A percentile compares a stretch with the other conserved stretches of the same genome.
phyloP scores from a whole-genome alignment of 2,113 vertebrate genomes.

The Origma solitaria region DNA sequence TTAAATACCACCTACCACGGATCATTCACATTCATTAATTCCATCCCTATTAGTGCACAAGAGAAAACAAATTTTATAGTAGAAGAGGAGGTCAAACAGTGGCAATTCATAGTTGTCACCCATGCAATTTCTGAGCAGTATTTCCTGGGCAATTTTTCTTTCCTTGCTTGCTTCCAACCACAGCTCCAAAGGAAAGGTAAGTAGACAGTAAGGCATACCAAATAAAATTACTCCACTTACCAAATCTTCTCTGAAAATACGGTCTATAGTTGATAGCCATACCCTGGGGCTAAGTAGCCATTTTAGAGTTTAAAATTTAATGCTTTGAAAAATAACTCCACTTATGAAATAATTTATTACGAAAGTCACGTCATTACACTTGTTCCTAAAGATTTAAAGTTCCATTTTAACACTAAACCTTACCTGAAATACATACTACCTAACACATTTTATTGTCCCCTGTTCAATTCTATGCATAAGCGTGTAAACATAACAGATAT shows the following conservation, averaged over 20 bases:
- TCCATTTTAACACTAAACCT: not conserved
- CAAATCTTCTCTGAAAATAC: not conserved
- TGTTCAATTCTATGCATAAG: not conserved
- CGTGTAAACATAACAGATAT: not conserved
- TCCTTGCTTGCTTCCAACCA: not conserved
- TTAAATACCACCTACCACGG: not conserved
- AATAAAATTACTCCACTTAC: not conserved
- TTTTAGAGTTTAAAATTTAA: not conserved
- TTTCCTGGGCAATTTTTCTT: not conserved
- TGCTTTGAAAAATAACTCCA: not conserved
- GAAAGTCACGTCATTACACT: not conserved
- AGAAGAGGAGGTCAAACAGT: not conserved
- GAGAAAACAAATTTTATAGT: not conserved
- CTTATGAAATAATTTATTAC: not conserved
- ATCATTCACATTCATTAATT: not conserved
- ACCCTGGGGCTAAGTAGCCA: not conserved
- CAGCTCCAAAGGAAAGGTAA: not conserved
- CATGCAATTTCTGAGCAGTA: not conserved
- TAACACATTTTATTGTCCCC: not conserved
- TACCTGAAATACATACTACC: not conserved
- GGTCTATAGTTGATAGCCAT: not conserved
- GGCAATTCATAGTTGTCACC: not conserved
- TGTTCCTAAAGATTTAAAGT: not conserved
- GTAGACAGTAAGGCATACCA: not conserved
- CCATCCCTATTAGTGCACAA: accelerated